Evolutionary conservation across 2,113 vertebrate species (phyloP).

Genomic region (Crotalus horridus): DNA sequence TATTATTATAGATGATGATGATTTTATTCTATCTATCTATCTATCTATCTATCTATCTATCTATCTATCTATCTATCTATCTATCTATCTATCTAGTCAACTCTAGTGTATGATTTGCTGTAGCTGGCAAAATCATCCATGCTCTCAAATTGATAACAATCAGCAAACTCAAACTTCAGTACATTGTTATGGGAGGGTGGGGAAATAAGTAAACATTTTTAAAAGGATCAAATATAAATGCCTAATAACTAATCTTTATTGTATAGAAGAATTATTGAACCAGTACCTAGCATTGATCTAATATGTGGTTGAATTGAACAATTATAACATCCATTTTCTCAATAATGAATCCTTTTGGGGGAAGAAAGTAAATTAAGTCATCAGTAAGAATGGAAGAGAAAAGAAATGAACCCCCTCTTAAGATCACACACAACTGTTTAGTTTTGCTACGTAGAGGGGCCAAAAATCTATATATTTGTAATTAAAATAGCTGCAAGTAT

Average conservation of each 20-base stretch:
- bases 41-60: background rate
- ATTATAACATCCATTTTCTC: background rate
- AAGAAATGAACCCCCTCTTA: background rate
- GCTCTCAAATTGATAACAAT: background rate
- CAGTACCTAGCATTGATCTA: background rate
- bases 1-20: background rate
- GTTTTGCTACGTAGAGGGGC: background rate
- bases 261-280: background rate
- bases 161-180: background rate
- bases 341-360: background rate
- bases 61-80: background rate
- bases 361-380: background rate
- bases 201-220: background rate
- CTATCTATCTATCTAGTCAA: background rate
- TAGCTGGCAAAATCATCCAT: background rate
- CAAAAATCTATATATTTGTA: background rate
- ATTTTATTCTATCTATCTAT: background rate
- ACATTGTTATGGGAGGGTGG: background rate
- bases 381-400: background rate
- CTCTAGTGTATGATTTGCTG: background rate
- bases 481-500: background rate
- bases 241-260: background rate
- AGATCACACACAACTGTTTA: background rate
- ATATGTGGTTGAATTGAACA: background rate
- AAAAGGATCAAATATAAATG: conserved; percentile 12